Evolutionary conservation across 2,888 invertebrate species (phyloP).

Genomic region (Bombyx huttoni): DNA sequence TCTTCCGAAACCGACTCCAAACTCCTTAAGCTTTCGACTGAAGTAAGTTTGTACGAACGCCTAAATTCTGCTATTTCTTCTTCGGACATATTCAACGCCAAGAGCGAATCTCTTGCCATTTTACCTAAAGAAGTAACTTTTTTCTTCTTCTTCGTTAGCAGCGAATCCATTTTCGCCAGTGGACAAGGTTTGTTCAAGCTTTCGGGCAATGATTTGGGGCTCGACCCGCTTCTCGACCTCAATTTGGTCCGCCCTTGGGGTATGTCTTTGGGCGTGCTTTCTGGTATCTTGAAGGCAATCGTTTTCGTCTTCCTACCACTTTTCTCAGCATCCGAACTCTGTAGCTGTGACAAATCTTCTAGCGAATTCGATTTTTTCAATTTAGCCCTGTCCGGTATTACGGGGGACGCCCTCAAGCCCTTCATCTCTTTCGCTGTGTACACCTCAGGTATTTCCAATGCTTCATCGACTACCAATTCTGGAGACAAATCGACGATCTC

Average conservation of each 20-base stretch:
- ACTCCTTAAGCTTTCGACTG: conserved; percentile 53
- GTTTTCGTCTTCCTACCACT: conserved; percentile 41
- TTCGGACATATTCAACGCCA: conserved; percentile 61
- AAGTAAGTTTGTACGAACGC: conserved; percentile 53
- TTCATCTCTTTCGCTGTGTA: conserved; percentile 37
- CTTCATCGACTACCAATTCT: conserved; percentile 52
- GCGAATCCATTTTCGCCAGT: conserved; percentile 38
- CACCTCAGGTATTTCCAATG: conserved; percentile 35
- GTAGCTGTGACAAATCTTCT: conserved; percentile 40
- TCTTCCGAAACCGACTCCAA: conserved; percentile 63
- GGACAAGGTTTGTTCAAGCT: conserved; percentile 52
- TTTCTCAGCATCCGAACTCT: conserved; percentile 20
- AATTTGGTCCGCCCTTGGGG: conserved; percentile 44
- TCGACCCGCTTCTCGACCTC: conserved; percentile 47
- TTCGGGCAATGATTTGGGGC: conserved; percentile 63
- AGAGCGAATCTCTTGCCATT: conserved; percentile 56
- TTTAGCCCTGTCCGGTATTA: conserved; percentile 53
- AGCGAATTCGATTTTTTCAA: conserved; percentile 51
- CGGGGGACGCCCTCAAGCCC: conserved; percentile 35
- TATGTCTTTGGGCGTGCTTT: conserved; percentile 53
- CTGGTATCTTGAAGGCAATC: conserved; percentile 56
- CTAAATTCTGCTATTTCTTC: conserved; percentile 61
- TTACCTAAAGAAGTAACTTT: conserved; percentile 58
- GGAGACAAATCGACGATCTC: conserved; percentile 55
- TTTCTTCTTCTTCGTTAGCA: conserved; percentile 47